phyloP scores from a whole-genome alignment of 1,140 invertebrate species.

The Caenorhabditis remanei region DNA sequence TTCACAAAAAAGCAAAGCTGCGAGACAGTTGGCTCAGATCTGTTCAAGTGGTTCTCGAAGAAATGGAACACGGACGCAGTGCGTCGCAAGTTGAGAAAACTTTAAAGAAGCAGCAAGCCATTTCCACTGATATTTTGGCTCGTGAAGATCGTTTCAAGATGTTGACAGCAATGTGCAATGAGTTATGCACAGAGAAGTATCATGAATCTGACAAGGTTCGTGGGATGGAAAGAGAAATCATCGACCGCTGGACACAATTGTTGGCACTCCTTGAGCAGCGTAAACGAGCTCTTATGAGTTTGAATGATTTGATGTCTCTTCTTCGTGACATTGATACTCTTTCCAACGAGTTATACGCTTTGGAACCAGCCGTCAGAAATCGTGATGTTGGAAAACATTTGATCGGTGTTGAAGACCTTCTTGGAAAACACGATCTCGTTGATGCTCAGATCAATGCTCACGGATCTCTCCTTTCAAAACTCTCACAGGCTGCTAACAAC shows the following conservation, averaged over 20 bases:
- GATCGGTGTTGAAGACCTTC: constrained; percentile 90
- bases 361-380: constrained; percentile 85
- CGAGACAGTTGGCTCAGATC: constrained; percentile 94
- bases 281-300: constrained; percentile 84
- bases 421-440: constrained; percentile 91
- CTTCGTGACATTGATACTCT: constrained; percentile 84
- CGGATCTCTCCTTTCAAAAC: constrained; percentile 82
- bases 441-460: constrained; percentile 82
- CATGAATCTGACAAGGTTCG: constrained; percentile 88
- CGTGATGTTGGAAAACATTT: constrained; percentile 91
- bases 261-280: constrained; percentile 89
- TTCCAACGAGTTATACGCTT: constrained; percentile 82
- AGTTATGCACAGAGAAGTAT: constrained; percentile 91
- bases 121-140: constrained; percentile 94
- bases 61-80: constrained; percentile 80
- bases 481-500: constrained; percentile 80
- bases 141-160: constrained; percentile 92
- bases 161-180: constrained; percentile 85
- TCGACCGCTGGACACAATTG: constrained; percentile 88
- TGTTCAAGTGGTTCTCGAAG: constrained; percentile 89
- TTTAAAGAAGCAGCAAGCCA: constrained; percentile 97
- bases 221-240: constrained; percentile 87
- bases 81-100: constrained; percentile 93
- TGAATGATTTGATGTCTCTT: constrained; percentile 77
- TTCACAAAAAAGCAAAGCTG: constrained; percentile 91